phyloP scores from a whole-genome alignment of 2,888 invertebrate species.

The Allacma fusca region DNA sequence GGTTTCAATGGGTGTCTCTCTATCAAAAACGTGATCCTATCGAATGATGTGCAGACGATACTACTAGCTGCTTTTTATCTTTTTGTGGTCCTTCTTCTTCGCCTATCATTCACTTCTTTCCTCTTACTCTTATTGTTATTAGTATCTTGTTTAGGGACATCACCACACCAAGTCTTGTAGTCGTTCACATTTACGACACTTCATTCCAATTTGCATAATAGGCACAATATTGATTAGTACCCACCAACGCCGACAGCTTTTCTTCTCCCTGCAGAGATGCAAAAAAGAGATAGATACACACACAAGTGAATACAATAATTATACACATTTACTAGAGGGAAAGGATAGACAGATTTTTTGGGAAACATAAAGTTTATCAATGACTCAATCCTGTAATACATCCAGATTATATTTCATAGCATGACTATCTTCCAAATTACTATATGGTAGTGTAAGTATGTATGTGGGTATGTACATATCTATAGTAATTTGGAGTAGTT shows the following conservation, averaged over 20 bases:
- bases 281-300: not conserved
- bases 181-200: too few relatives aligned
- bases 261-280: not conserved
- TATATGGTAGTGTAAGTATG: too few relatives aligned
- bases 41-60: not conserved
- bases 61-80: not conserved
- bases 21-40: conserved; percentile 13
- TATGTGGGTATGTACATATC: too few relatives aligned
- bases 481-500: too few relatives aligned
- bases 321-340: not conserved
- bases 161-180: not conserved
- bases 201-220: too few relatives aligned
- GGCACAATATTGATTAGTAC: not conserved
- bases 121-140: not conserved
- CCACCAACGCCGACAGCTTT: not conserved
- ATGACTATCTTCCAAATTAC: too few relatives aligned
- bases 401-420: too few relatives aligned
- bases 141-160: not conserved
- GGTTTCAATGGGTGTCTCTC: conserved; percentile 23
- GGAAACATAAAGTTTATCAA: too few relatives aligned
- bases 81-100: conserved; percentile 24
- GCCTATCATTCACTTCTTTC: not conserved
- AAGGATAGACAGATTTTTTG: too few relatives aligned
- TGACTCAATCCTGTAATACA: too few relatives aligned
- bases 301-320: not conserved